A percentile compares a stretch with the other conserved stretches of the same genome.
These are phyloP conservation scores for Australoheros scitulus DNA, from an alignment of 2,113 vertebrate genomes.

Conservation along the genomic window DNA sequence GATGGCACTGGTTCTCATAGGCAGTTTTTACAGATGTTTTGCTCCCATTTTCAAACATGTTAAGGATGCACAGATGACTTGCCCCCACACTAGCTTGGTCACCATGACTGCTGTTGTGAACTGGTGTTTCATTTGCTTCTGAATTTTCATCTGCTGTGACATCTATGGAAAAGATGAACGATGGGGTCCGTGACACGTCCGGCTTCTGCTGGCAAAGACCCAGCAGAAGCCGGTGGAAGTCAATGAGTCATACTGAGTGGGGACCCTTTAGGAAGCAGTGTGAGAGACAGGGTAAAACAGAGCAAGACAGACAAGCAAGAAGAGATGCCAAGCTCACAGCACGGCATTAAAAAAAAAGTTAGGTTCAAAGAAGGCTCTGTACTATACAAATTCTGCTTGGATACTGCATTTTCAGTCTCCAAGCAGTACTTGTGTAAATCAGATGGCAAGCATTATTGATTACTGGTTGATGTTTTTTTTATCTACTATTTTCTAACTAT, in stretches of 20 bases:
- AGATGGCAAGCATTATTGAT: not conserved
- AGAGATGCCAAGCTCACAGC: constrained; percentile 32
- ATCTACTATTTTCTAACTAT: not conserved
- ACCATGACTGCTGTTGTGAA: constrained; percentile 33
- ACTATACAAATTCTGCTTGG: not conserved
- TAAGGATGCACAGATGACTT: not conserved
- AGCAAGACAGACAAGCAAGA: constrained; percentile 38
- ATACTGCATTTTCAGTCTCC: not conserved
- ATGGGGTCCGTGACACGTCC: constrained; percentile 78
- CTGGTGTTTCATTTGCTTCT: constrained; percentile 32
- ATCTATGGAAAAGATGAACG: constrained; percentile 72
- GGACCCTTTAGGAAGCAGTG: constrained; percentile 55
- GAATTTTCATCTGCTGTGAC: constrained; percentile 45
- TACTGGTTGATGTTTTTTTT: not conserved
- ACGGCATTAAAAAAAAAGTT: constrained; percentile 2
- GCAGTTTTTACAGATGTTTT: not conserved
- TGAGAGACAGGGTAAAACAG: constrained; percentile 49
- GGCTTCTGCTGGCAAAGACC: constrained; percentile 70
- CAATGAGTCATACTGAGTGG: constrained; percentile 61
- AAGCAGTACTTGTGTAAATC: not conserved
- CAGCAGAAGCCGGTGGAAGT: constrained; percentile 62
- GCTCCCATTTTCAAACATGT: not conserved
- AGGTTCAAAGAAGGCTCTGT: not conserved
- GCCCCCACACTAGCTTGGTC: constrained; percentile 6
- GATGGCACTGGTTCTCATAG: not conserved